A percentile compares a stretch with the other conserved stretches of the same genome.
Conservation (phyloP, 2,113 vertebrate species). For the Nematolebias whitei region DNA sequence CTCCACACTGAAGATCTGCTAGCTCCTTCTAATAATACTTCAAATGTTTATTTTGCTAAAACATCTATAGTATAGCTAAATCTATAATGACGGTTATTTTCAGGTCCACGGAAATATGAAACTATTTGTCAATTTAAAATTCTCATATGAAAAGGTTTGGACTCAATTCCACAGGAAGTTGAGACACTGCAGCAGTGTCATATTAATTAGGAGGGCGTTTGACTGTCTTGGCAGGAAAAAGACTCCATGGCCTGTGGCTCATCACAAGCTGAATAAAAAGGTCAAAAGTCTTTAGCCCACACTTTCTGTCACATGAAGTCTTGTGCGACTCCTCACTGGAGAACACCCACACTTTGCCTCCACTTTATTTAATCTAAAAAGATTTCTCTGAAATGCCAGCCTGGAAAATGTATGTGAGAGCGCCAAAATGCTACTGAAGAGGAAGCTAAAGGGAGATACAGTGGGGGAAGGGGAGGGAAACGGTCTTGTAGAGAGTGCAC, state of each 20-base stretch:
- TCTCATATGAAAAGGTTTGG: neutral
- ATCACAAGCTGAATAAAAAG: slow-evolving; percentile 33
- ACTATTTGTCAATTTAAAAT: neutral
- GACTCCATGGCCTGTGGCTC: slow-evolving; percentile 45
- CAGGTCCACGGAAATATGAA: neutral
- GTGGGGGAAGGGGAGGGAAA: slow-evolving; percentile 24
- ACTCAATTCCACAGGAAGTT: neutral
- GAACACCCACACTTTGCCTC: slow-evolving; percentile 60
- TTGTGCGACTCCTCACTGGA: slow-evolving; percentile 55
- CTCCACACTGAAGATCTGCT: no score
- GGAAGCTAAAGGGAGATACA: slow-evolving; percentile 14
- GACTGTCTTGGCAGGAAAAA: slow-evolving; percentile 29
- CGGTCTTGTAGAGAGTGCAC: slow-evolving; percentile 45
- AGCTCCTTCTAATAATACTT: no score
- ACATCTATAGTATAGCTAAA: neutral
- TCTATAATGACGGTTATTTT: neutral
- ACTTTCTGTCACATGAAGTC: slow-evolving; percentile 59
- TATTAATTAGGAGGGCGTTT: slow-evolving; percentile 38
- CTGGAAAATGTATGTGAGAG: slow-evolving; percentile 54
- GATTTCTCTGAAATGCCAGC: slow-evolving; percentile 63
- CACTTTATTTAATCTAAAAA: slow-evolving; percentile 71
- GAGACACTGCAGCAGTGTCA: slow-evolving; percentile 19
- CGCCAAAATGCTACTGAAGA: slow-evolving; percentile 62
- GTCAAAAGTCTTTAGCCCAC: slow-evolving; percentile 62
- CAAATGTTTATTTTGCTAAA: neutral